A percentile compares a stretch with the other conserved stretches of the same genome.
phyloP scores from a whole-genome alignment of 2,113 vertebrate species.

The Probosciger aterrimus region DNA sequence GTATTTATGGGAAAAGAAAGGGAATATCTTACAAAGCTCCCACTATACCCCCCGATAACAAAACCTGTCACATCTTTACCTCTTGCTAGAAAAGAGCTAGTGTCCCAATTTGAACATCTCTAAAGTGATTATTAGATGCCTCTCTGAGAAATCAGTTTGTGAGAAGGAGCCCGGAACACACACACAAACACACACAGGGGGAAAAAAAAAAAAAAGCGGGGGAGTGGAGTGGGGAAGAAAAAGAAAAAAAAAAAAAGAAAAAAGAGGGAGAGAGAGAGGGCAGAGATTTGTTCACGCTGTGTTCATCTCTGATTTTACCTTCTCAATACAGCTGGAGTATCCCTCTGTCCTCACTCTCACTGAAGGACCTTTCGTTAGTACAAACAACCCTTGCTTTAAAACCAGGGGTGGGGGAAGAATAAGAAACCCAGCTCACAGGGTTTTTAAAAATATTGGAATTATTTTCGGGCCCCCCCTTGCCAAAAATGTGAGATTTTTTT shows the following conservation, averaged over 20 bases:
- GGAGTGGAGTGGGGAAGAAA: rapidly evolving
- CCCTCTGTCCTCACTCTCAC: background rate
- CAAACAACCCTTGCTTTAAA: background rate
- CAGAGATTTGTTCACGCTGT: background rate
- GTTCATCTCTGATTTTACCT: background rate
- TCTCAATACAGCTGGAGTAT: background rate
- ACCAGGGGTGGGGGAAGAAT: background rate
- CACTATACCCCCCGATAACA: slow-evolving; percentile 68
- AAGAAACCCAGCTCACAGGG: background rate
- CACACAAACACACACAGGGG: background rate
- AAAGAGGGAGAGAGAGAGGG: too few species aligned
- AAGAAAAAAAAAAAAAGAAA: too few species aligned
- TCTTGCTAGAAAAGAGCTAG: slow-evolving; percentile 40
- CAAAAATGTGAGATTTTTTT: slow-evolving; percentile 16
- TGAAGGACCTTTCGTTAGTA: background rate
- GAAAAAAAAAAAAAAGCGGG: rapidly evolving
- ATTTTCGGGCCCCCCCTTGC: background rate
- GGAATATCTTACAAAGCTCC: slow-evolving; percentile 72
- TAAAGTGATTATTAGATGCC: slow-evolving; percentile 37
- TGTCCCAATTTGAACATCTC: slow-evolving; percentile 52
- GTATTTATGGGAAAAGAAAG: slow-evolving; percentile 51
- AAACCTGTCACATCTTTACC: slow-evolving; percentile 80
- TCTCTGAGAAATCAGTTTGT: slow-evolving; percentile 37
- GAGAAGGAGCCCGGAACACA: background rate
- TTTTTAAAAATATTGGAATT: background rate